These are phyloP conservation scores for Delphinus delphis DNA, from an alignment of 2,113 vertebrate species.

Conservation along the genomic window DNA sequence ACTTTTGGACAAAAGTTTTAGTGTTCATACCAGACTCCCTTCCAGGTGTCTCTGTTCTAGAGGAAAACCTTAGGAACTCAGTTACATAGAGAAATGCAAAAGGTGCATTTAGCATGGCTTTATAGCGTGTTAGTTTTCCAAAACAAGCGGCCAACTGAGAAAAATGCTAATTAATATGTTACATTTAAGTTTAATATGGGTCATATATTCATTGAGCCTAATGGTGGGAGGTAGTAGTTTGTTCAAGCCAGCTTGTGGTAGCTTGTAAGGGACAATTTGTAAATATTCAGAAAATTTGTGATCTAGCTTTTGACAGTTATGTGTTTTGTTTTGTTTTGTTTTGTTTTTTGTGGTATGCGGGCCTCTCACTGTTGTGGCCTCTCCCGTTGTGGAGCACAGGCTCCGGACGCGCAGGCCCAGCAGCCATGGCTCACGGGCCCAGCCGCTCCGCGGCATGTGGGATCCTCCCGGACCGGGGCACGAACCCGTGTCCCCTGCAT, in stretches of 20 bases:
- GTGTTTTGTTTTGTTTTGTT: background rate
- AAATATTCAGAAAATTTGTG: background rate
- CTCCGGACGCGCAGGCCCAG: too few species aligned
- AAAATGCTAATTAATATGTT: background rate
- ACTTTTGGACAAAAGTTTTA: background rate
- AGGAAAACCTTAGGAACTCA: background rate
- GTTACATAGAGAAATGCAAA: background rate
- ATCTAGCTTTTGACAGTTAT: background rate
- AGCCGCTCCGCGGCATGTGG: too few species aligned
- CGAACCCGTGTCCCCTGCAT: too few species aligned
- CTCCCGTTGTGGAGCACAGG: too few species aligned
- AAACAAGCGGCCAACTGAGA: background rate
- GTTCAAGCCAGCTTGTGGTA: background rate
- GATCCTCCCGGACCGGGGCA: too few species aligned
- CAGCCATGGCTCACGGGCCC: too few species aligned
- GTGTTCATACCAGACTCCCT: background rate
- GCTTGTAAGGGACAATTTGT: background rate
- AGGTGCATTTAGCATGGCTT: background rate
- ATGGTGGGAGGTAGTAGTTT: background rate
- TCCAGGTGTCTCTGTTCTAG: background rate
- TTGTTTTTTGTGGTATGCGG: too few species aligned
- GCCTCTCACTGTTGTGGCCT: too few species aligned
- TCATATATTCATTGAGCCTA: background rate
- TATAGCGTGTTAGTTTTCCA: background rate
- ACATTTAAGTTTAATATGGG: background rate